Percentiles rank a stretch among this genome's conserved stretches.
Conservation (phyloP, 2,888 invertebrate species). For the Clivina fossor region DNA sequence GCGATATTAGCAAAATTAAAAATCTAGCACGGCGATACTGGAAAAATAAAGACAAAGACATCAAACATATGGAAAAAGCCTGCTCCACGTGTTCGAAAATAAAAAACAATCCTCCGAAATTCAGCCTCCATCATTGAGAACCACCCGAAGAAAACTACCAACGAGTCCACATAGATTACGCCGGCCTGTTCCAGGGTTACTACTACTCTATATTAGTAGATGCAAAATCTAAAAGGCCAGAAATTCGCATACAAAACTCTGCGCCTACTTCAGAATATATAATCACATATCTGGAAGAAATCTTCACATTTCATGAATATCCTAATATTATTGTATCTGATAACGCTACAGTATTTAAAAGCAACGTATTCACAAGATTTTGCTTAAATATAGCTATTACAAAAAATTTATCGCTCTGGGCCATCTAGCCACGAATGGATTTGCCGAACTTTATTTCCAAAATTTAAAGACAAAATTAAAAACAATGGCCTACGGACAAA, state of each 20-base stretch:
- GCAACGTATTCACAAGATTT: conserved; percentile 37
- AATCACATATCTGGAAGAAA: conserved; percentile 37
- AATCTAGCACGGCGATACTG: conserved; percentile 39
- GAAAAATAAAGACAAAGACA: conserved; percentile 40
- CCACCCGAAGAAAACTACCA: conserved; percentile 39
- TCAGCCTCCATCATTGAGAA: conserved; percentile 41
- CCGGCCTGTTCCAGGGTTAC: conserved; percentile 38
- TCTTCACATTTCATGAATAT: conserved; percentile 40
- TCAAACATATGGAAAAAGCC: conserved; percentile 39
- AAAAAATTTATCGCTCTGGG: conserved; percentile 37
- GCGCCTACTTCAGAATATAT: conserved; percentile 38
- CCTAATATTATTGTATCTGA: conserved; percentile 40
- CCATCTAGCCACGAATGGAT: conserved; percentile 36
- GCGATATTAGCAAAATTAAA: conserved; percentile 41
- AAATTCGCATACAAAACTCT: conserved; percentile 32
- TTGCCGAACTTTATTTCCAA: too few relatives aligned
- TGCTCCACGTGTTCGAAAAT: conserved; percentile 40
- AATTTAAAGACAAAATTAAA: too few relatives aligned
- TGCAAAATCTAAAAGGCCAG: conserved; percentile 43
- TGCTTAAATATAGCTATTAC: conserved; percentile 37
- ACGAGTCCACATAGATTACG: conserved; percentile 43
- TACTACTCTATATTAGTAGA: conserved; percentile 40
- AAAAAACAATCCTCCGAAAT: conserved; percentile 40
- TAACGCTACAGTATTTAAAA: conserved; percentile 42
- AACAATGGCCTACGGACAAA: too few relatives aligned